Evolutionary conservation across 2,797 vertebrate species (phyloP), one percentile per base, ranked within the genome.

Genomic region (Microhierax caerulescens): DNA sequence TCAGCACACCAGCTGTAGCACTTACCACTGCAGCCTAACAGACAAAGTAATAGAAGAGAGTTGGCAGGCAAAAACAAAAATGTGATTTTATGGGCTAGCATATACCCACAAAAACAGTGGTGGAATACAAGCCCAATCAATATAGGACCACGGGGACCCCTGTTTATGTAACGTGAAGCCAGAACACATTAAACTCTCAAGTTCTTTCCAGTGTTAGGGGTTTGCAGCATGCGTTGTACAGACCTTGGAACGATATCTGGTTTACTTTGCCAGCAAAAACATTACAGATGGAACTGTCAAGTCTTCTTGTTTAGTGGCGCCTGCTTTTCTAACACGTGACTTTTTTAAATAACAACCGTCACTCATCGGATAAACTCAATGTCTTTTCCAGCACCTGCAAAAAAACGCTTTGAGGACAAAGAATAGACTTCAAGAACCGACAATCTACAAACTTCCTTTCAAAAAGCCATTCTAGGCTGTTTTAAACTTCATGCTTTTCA

Each of bases 111-210:
- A 96, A 98, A 96, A 75, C 92, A 96, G 95, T 91, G 95, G 94
- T 96, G 95, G 96, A 97, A 96, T 90, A 96, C 93, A 97, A 95
- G 96, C 79, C 96, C 91, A 96, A 96, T 96, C 95, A 97, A 95
- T 97, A 96, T 82, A 92, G 95, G 96, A 94, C 97, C 95, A 54
- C 54, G 27, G 96, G 94, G 97, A 97, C 91, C 89, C 87, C 92
- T 97, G 96, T 97, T 98, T 98, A 97, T 96, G 90, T 94, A 98
- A 98, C 84, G 2, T 95, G 95, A 97, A 97, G 95, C 97, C 96
- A 96, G 94, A 94, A 95, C 90, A 79, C 91, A 97, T 97, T 98
- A 97, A 96, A 95, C 65, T 90, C 94, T 95, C 84, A 68, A 95
- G 92, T 92, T 97, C 96, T 96, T 97, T 97, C 95, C 96, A 97